Evolutionary conservation across 2,888 invertebrate genomes (phyloP).

Genomic region (Mycalesis mineus): DNA sequence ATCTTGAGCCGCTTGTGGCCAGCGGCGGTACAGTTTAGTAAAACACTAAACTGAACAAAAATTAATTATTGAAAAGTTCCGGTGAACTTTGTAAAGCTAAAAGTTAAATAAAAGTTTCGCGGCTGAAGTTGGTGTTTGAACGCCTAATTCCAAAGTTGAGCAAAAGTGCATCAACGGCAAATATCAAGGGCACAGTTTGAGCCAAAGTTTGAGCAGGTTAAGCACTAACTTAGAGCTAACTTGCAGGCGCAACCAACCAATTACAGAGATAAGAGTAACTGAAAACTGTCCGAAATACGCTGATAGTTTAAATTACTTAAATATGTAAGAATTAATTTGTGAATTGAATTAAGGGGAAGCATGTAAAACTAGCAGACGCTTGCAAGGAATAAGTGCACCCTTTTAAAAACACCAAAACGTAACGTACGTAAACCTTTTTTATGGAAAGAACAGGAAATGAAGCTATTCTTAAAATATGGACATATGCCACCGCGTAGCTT

Average conservation of each 20-base stretch:
- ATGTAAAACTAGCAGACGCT: no score
- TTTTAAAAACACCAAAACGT: no score
- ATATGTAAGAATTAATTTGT: not conserved
- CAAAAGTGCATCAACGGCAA: conserved; percentile 33
- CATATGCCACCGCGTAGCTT: no score
- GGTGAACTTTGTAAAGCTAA: not conserved
- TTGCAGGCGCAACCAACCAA: conserved; percentile 26
- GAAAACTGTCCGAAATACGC: not conserved
- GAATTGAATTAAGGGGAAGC: no score
- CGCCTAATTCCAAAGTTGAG: conserved; percentile 23
- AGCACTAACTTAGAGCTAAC: conserved; percentile 31
- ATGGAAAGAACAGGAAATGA: no score
- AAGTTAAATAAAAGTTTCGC: not conserved
- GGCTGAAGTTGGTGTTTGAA: not conserved
- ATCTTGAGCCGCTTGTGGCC: no score
- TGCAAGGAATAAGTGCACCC: no score
- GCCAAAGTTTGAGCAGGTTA: conserved; percentile 32
- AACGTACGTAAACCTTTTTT: no score
- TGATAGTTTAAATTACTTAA: not conserved
- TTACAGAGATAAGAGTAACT: conserved; percentile 12
- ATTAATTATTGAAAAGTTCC: no score
- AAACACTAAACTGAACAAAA: no score
- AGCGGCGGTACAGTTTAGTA: no score
- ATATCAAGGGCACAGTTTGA: conserved; percentile 34
- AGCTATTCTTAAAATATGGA: no score